Base-by-base conservation (phyloP, 2,888 invertebrate genomes). In the Lordiphosa andalusiaca region DNA sequence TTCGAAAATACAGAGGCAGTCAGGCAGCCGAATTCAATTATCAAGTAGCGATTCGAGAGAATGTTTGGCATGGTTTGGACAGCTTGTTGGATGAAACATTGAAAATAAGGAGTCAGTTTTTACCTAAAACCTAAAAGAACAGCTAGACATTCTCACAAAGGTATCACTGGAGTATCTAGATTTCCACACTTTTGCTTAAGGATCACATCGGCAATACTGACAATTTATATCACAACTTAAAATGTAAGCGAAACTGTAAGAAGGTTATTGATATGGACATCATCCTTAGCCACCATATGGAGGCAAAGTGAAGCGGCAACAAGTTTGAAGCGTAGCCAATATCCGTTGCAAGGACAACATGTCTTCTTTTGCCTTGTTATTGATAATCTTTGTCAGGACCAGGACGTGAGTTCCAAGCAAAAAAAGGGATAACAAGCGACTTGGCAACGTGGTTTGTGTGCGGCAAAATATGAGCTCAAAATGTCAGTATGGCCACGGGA, bases 321-420 rank as follows among this genome's bases (percentile, higher is more conserved):
- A 71, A 57, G 68, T 52, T 65, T 59, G 53, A 50, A 60, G 50
- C 71, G 63, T 65, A 65, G 69, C 69, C 81, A 80, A 80, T 80
- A 83, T 83, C 80, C 80, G 74, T 47, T 59, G 72, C 49, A 58
- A 39, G 53, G 44, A 61, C 53, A 62, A 53, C 72, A 46, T 59
- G 61, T 64, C 68, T 62, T 61, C 67, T 44, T 63, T 61, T 48
- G 65, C 44, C 69, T 53, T 67, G 70, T 69, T 74, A 80, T 83
- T 81, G 80, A 80, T 83, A 77, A 81, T 83, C 80, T 74, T 81
- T 75, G 80, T 66, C 80, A 67, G 58, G 69, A 46, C 58, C 44
- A 47, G 66, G 66, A 69, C 73, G 73, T 78, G 50, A 48, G 62
- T 67, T 48, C 40, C 40, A 60, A 52, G 54, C 53, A 46, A 49